Base-by-base conservation (phyloP, 2,888 invertebrate species). In the Lasioglossum zephyrum region DNA sequence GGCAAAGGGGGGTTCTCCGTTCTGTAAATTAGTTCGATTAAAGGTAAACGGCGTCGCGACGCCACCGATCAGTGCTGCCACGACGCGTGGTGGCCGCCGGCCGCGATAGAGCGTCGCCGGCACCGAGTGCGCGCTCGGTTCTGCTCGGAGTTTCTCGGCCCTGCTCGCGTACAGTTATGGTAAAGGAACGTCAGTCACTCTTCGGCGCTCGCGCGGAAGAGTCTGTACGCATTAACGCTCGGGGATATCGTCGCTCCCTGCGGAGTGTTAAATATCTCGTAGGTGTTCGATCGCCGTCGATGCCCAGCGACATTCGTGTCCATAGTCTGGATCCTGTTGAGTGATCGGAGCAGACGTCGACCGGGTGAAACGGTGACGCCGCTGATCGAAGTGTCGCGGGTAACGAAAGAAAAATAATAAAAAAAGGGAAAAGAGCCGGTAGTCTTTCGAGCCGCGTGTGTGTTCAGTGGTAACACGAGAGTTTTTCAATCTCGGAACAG, bases 181-280 rank as follows among this genome's bases (percentile, higher is more conserved):
- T 88, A 84, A 91, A 87, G 89, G 92, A 93, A 93, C 94, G 93
- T 94, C 94, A 95, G 95, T 95, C 94, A 94, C 95, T 94, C 94
- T 94, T 94, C 94, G 94, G 94, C 94, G 93, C 92, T 94, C 95
- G 95, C 94, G 94, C 94, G 93, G 94, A 92, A 92, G 92, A 92
- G 94, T 93, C 90, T 89, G 91, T 91, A 90, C 91, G 88, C 89
- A 90, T 89, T 88, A 86, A 77, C 84, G 85, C 79, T 86, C 63
- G 85, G 89, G 88, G 83, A 82, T 86, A 76, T 82, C 87, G 91
- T 89, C 80, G 84, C 87, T 89, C 84, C 87, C 87, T 86, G 63
- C 83, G 88, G 80, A 89, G 89, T 90, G 88, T 81, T 77, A 79
- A 88, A 66, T 85, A 86, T 85, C 88, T 86, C 79, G 83, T 83